A percentile compares a stretch with the other conserved stretches of the same genome.
Evolutionary conservation across 2,797 vertebrate species (phyloP).

Genomic region (Xiphorhynchus erythropygius): DNA sequence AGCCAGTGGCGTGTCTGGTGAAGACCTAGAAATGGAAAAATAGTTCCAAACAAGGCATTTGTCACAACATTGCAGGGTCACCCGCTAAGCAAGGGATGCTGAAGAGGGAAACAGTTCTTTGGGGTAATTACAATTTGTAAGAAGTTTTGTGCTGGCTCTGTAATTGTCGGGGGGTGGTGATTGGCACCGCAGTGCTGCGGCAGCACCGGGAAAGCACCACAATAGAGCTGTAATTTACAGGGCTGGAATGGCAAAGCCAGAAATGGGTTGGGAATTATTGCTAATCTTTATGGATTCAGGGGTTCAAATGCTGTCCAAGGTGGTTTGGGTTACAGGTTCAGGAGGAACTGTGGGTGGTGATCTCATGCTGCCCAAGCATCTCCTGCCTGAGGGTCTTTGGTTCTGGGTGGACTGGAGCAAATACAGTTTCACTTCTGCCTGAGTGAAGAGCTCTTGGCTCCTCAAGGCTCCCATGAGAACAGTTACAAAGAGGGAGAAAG

Average conservation of each 20-base stretch:
- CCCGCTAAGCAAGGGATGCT: background rate
- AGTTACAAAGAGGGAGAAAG: background rate
- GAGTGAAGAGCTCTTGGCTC: fast-evolving
- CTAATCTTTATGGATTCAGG: background rate
- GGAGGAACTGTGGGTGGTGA: fast-evolving
- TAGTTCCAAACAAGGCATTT: background rate
- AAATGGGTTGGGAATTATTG: background rate
- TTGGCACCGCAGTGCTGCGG: background rate
- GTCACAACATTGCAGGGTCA: constrained; percentile 59
- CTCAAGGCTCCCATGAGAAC: fast-evolving
- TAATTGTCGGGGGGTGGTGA: constrained; percentile 30
- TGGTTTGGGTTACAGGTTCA: fast-evolving
- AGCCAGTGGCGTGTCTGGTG: fast-evolving
- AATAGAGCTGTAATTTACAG: constrained; percentile 11
- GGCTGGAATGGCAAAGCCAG: background rate
- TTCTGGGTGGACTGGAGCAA: background rate
- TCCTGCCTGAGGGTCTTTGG: fast-evolving
- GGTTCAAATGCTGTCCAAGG: fast-evolving
- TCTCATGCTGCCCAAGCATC: fast-evolving
- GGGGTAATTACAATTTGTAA: constrained; percentile 40
- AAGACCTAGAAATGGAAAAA: constrained; percentile 36
- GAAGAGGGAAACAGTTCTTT: constrained; percentile 31
- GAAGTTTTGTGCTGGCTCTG: constrained; percentile 31
- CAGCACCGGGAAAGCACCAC: background rate
- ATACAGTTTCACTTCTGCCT: fast-evolving